Evolutionary conservation across 2,888 invertebrate species (phyloP), one percentile per base, ranked within the genome.

Genomic region (Antitype chi): DNA sequence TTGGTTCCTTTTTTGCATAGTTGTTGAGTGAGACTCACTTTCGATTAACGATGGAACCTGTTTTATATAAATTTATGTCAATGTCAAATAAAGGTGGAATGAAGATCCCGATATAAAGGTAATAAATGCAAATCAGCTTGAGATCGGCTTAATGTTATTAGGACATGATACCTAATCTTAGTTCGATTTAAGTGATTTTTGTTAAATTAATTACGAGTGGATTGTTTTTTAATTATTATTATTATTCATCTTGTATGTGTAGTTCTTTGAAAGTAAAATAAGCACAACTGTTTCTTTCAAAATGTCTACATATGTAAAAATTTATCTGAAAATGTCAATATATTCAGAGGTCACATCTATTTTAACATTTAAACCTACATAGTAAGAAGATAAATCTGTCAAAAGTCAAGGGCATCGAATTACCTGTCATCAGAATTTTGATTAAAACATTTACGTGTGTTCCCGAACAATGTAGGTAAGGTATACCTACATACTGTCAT

Each of bases 11-110:
- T 91, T 92, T 91, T 87, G 88, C 90, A 90, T 90, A 92, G 90
- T 85, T 85, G 92, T 89, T 84, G 70, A 87, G 85, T 88, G 84
- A 91, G 91, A 89, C 90, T 93, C 90, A 93, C 94, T 94, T 94
- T 94, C 94, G 91, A 92, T 92, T 91, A 91, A 88, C 78, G 87
- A 87, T 83, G 81, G 89, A 93, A 95, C 94, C 92, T 91, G 94
- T 94, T 94, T 91, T 84, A 87, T 87, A 85, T 85, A 87, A 92
- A 93, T 93, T 93, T 94, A 94, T 94, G 95, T 94, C 95, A 95
- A 94, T 94, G 95, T 93, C 94, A 93, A 91, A 89, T 90, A 91
- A 92, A 94, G 92, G 91, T 93, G 91, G 86, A 92, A 92, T 92
- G 92, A 94, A 89, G 91, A 92, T 90, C 86, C 89, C 85, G 72